Percentiles rank a stretch among this genome's conserved stretches.
phyloP scores from a whole-genome alignment of 2,888 invertebrate species.

The Julus scandinavius region DNA sequence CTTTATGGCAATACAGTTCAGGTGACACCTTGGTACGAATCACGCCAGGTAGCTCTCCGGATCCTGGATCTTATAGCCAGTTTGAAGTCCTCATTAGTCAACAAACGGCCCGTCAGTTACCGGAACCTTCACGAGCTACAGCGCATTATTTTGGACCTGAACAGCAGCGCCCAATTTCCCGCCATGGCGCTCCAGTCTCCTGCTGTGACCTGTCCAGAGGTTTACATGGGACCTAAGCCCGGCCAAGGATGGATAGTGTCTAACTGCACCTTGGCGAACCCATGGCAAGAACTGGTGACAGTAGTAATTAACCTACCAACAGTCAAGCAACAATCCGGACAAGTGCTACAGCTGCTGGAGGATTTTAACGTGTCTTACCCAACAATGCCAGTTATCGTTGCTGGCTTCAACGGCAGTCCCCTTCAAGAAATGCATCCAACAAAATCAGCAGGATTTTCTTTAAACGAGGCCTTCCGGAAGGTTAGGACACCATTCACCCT shows the following conservation, averaged over 20 bases:
- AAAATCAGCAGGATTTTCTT: not conserved
- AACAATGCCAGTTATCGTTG: not conserved
- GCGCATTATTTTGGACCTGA: not conserved
- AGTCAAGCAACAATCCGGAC: no score
- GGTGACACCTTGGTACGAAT: not conserved
- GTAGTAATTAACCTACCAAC: not conserved
- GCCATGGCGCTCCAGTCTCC: not conserved
- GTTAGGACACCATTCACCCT: conserved; percentile 52
- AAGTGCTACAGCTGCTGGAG: conserved; percentile 2
- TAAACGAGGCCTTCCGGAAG: conserved; percentile 34
- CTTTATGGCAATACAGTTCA: not conserved
- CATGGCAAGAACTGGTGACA: not conserved
- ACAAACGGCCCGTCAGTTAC: not conserved
- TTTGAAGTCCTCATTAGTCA: not conserved
- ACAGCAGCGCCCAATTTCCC: not conserved
- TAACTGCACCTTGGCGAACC: not conserved
- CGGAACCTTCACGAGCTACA: not conserved
- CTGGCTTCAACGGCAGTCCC: not conserved
- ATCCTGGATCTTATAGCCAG: not conserved
- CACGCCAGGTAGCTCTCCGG: not conserved
- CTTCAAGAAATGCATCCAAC: not conserved
- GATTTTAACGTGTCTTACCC: conserved; percentile 39
- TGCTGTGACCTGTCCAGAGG: conserved; percentile 25
- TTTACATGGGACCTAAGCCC: not conserved
- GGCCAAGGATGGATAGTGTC: not conserved